A percentile compares a stretch with the other conserved stretches of the same genome.
These are phyloP conservation scores for Delichon dasypus DNA, from an alignment of 2,797 vertebrate genomes.

Conservation along the genomic window DNA sequence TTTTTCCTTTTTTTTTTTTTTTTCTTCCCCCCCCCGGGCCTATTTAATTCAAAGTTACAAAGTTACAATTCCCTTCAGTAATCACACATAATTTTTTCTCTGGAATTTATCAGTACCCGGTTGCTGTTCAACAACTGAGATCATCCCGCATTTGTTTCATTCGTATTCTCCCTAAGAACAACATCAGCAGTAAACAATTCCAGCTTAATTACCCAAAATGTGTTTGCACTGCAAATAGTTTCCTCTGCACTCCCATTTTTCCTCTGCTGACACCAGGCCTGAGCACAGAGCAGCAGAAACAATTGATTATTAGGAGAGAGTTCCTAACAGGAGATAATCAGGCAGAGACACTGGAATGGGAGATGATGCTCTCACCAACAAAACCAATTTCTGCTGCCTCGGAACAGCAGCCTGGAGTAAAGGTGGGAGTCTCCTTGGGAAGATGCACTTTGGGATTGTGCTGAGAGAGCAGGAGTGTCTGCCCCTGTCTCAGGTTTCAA, in stretches of 20 bases:
- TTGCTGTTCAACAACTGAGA: neutral
- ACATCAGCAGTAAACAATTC: neutral
- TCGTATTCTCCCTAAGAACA: conserved; percentile 42
- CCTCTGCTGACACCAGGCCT: neutral
- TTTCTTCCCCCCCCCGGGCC: neutral
- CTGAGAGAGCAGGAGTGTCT: neutral
- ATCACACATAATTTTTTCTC: neutral
- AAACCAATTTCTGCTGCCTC: neutral
- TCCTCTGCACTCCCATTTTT: neutral
- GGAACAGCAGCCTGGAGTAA: neutral
- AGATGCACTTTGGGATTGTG: neutral
- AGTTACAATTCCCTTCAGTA: neutral
- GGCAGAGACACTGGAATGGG: neutral
- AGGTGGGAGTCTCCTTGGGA: neutral
- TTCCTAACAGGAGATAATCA: conserved; percentile 4
- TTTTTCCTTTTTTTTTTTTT: neutral
- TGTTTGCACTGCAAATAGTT: conserved; percentile 8
- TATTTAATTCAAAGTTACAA: neutral
- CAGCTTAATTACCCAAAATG: conserved; percentile 44
- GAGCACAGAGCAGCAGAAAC: neutral
- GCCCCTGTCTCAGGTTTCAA: no score
- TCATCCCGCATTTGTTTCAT: neutral
- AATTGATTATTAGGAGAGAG: neutral
- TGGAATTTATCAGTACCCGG: neutral
- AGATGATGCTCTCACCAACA: neutral